phyloP scores from a whole-genome alignment of 64 coral and sea anemone species.

The Pachyseris speciosa region DNA sequence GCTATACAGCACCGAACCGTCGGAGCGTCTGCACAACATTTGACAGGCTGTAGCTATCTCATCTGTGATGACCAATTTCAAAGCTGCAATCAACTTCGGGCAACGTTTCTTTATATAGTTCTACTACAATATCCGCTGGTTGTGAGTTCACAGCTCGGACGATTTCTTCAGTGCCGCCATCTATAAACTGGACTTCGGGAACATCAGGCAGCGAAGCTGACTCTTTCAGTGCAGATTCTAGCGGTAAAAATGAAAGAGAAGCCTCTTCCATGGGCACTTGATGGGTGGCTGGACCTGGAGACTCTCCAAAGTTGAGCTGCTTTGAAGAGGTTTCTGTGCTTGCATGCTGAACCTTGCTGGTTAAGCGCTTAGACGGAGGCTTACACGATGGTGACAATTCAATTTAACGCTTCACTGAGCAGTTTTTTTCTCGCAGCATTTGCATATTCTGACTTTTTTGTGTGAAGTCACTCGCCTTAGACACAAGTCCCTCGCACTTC shows the following conservation, averaged over 20 bases:
- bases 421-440: not conserved
- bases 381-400: not conserved
- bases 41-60: conserved; percentile 14
- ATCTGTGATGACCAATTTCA: conserved; percentile 28
- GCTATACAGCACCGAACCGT: conserved; percentile 32
- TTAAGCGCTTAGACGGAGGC: not conserved
- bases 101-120: conserved; percentile 7
- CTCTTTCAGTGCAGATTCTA: not conserved
- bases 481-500: too few relatives aligned
- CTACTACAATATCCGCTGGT: not conserved
- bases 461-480: too few relatives aligned
- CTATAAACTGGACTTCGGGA: not conserved
- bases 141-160: conserved; percentile 2
- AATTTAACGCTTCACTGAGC: conserved; percentile 16
- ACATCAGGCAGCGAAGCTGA: not conserved
- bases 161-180: conserved; percentile 3
- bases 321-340: not conserved
- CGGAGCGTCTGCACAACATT: too few relatives aligned
- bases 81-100: conserved; percentile 5
- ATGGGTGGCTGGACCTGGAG: not conserved
- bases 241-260: not conserved
- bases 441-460: too few relatives aligned
- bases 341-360: not conserved
- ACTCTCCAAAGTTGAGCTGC: not conserved
- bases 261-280: not conserved